Conservation (phyloP, 1,140 invertebrate species). For the Caenorhabditis brenneri region DNA sequence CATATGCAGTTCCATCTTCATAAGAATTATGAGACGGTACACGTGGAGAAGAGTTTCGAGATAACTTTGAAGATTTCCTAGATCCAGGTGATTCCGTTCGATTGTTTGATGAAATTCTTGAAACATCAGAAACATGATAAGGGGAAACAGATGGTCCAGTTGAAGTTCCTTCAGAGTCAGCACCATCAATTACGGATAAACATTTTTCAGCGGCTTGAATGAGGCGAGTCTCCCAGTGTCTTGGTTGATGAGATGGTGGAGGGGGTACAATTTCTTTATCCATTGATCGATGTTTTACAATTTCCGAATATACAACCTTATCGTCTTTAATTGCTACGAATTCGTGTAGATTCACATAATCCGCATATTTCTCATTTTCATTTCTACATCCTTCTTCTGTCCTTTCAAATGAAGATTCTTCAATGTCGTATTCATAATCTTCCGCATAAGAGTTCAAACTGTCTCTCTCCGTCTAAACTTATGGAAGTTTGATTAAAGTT, state of each 20-base stretch:
- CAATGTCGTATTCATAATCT: conserved; percentile 63
- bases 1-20: conserved; percentile 21
- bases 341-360: conserved; percentile 64
- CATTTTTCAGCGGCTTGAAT: conserved; percentile 63
- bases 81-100: conserved; percentile 35
- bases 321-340: conserved; percentile 59
- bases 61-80: conserved; percentile 27
- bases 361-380: conserved; percentile 51
- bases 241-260: conserved; percentile 38
- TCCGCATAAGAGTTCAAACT: conserved; percentile 63
- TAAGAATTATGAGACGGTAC: conserved; percentile 48
- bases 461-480: conserved; percentile 61
- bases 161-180: conserved; percentile 40
- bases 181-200: conserved; percentile 60
- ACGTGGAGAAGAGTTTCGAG: conserved; percentile 28
- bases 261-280: conserved; percentile 45
- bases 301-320: conserved; percentile 46
- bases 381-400: not conserved
- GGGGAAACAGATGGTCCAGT: conserved; percentile 48
- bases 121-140: conserved; percentile 46
- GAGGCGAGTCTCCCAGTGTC: conserved; percentile 48
- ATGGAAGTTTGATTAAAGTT: not conserved
- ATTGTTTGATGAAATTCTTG: conserved; percentile 35
- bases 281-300: conserved; percentile 54
- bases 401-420: conserved; percentile 51